Percentiles rank a stretch among this genome's conserved stretches.
These are phyloP conservation scores for Tigriopus californicus DNA, from an alignment of 2,888 invertebrate species.

Conservation along the genomic window DNA sequence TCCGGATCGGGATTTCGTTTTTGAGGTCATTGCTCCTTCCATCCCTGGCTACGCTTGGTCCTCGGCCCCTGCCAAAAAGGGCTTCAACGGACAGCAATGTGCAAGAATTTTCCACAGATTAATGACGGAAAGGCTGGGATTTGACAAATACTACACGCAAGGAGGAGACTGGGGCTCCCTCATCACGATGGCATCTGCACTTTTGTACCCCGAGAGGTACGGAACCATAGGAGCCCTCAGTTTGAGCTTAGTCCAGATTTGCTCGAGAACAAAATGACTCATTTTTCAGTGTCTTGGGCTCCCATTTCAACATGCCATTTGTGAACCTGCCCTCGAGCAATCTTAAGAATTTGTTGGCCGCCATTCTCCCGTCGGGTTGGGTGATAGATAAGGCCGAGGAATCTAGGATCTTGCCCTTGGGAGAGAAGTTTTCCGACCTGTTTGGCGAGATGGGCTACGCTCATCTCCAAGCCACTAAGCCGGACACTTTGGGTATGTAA, in stretches of 20 bases:
- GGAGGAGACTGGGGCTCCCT: conserved; percentile 66
- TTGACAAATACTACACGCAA: conserved; percentile 45
- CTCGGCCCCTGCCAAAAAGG: conserved; percentile 38
- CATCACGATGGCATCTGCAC: conserved; percentile 42
- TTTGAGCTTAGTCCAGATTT: background rate
- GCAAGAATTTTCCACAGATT: conserved; percentile 40
- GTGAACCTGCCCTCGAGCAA: conserved; percentile 23
- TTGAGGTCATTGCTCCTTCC: conserved; percentile 30
- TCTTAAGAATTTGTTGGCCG: conserved; percentile 22
- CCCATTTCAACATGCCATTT: conserved; percentile 44
- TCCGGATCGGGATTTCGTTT: conserved; percentile 26
- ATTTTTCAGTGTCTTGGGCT: conserved; percentile 28
- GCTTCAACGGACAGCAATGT: conserved; percentile 38
- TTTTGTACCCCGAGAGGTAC: conserved; percentile 39
- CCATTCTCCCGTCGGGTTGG: conserved; percentile 21
- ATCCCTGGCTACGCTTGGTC: conserved; percentile 38
- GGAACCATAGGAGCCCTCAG: conserved; percentile 1
- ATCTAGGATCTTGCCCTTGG: conserved; percentile 23
- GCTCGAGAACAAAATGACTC: background rate
- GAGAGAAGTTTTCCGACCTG: conserved; percentile 21
- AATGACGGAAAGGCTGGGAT: conserved; percentile 44
- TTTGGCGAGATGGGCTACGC: conserved; percentile 34
- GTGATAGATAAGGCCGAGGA: conserved; percentile 22
- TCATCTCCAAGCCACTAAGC: conserved; percentile 68
- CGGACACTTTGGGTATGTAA: conserved; percentile 56